phyloP scores from a whole-genome alignment of 2,113 vertebrate genomes.

The Pseudois nayaur region DNA sequence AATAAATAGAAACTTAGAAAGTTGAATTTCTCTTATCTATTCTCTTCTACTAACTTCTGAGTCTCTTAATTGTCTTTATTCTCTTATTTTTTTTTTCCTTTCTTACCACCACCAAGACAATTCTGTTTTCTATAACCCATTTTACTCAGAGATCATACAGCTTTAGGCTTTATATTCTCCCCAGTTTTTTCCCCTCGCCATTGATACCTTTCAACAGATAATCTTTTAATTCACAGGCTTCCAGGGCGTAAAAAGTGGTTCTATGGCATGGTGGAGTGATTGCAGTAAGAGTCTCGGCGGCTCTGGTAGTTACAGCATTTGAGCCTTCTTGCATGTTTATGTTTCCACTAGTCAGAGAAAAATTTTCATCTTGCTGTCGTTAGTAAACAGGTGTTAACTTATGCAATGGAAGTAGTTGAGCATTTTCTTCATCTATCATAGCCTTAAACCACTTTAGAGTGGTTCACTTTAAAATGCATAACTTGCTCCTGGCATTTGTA shows the following conservation, averaged over 20 bases:
- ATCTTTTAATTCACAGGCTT: background rate
- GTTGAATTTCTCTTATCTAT: background rate
- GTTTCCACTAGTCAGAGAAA: constrained; percentile 2
- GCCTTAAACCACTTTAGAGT: background rate
- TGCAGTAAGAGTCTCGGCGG: background rate
- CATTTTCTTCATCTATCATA: constrained; percentile 4
- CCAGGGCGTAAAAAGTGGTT: background rate
- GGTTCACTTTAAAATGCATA: constrained; percentile 32
- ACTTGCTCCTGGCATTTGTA: constrained; percentile 11
- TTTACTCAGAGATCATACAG: background rate
- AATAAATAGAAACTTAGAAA: background rate
- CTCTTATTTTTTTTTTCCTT: background rate
- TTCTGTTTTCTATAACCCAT: background rate
- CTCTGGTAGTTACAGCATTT: background rate
- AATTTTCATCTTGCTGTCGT: constrained; percentile 1
- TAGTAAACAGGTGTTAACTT: constrained; percentile 39
- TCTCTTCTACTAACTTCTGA: background rate
- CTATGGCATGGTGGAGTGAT: background rate
- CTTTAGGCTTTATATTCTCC: constrained; percentile 20
- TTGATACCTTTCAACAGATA: background rate
- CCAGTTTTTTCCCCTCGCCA: background rate
- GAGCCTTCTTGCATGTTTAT: background rate
- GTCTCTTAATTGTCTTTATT: background rate
- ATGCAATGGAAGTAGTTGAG: background rate
- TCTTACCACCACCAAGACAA: background rate